A percentile compares a stretch with the other conserved stretches of the same genome.
These are phyloP conservation scores for Tetranychus piercei DNA, from an alignment of 2,888 invertebrate species.

Conservation along the genomic window DNA sequence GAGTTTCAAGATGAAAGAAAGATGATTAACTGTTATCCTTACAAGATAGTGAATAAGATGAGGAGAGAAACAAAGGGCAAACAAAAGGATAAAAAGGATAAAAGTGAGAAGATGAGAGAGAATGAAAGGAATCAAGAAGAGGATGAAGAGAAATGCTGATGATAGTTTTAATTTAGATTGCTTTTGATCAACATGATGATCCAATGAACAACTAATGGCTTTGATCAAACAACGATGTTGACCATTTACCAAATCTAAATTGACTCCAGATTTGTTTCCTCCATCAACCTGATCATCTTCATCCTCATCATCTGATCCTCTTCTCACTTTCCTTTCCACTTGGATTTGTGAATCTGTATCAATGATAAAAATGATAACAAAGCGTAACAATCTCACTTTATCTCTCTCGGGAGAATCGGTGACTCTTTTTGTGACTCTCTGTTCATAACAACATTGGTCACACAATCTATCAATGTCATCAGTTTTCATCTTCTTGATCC, in stretches of 20 bases:
- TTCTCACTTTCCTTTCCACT: neutral
- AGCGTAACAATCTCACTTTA: neutral
- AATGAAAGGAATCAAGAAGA: neutral
- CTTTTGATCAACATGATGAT: neutral
- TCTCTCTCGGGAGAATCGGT: neutral
- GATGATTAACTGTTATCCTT: neutral
- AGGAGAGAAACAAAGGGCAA: neutral
- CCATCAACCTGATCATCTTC: neutral
- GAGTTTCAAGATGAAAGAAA: neutral
- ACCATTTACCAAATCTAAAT: neutral
- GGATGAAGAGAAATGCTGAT: neutral
- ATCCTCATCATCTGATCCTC: neutral
- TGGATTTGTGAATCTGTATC: neutral
- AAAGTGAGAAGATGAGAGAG: slow-evolving; percentile 3
- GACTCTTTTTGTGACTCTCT: neutral
- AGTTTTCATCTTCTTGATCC: neutral
- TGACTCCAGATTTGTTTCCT: neutral
- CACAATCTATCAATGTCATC: slow-evolving; percentile 6
- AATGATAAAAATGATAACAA: neutral
- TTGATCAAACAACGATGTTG: neutral
- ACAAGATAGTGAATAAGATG: neutral
- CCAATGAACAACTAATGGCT: neutral
- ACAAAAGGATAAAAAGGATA: neutral
- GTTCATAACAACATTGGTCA: neutral
- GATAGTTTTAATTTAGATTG: slow-evolving; percentile 2